Percentiles rank a stretch among this genome's conserved stretches.
Evolutionary conservation across 2,797 vertebrate genomes (phyloP).

Genomic region (Pristis pectinata): DNA sequence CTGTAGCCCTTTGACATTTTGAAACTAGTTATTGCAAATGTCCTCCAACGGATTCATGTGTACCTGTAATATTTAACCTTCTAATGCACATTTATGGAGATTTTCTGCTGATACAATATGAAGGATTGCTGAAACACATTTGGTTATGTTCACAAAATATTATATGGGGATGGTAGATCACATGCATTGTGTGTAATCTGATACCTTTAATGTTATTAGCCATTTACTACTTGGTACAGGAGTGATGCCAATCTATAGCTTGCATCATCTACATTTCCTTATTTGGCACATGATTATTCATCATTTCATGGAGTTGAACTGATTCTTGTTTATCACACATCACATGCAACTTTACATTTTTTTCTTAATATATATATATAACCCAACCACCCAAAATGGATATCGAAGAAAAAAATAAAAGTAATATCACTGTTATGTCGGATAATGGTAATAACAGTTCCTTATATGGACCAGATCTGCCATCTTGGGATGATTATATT

Average conservation of each 20-base stretch:
- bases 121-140: neutral
- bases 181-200: neutral
- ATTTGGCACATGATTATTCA: neutral
- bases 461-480: slow-evolving; percentile 52
- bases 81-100: neutral
- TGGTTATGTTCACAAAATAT: neutral
- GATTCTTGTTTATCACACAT: neutral
- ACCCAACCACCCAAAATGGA: slow-evolving; percentile 54
- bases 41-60: neutral
- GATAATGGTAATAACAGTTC: slow-evolving; percentile 51
- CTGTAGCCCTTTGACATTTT: neutral
- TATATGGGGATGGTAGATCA: neutral
- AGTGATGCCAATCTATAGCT: neutral
- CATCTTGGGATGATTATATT: slow-evolving; percentile 64
- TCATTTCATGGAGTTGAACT: neutral
- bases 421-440: slow-evolving; percentile 52
- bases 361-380: neutral
- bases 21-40: neutral
- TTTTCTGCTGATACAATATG: neutral
- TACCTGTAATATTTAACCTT: neutral
- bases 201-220: neutral
- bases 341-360: neutral
- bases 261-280: neutral
- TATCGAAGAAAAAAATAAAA: slow-evolving; percentile 51
- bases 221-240: neutral